phyloP scores from a whole-genome alignment of 2,888 invertebrate species.

The Habrosyne pyritoides region DNA sequence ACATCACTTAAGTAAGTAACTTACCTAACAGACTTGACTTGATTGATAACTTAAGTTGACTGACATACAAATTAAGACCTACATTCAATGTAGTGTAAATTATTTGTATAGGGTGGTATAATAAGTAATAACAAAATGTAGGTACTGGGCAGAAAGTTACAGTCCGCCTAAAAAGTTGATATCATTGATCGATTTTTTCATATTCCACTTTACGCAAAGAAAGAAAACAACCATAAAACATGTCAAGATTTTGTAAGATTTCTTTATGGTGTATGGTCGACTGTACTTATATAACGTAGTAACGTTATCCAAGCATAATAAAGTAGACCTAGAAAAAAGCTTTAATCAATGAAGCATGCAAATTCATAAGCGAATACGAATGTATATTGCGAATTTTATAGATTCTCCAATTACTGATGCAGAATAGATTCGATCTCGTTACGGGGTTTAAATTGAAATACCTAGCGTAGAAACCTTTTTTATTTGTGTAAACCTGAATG shows the following conservation, averaged over 20 bases:
- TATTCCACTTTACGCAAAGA: neutral
- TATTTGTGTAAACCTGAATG: neutral
- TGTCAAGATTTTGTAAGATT: neutral
- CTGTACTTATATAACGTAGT: conserved; percentile 35
- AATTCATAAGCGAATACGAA: conserved; percentile 31
- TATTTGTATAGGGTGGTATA: too few species aligned
- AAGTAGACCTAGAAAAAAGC: conserved; percentile 34
- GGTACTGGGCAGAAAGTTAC: too few species aligned
- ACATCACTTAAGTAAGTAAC: too few species aligned
- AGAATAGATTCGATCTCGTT: conserved; percentile 12
- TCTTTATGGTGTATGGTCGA: neutral
- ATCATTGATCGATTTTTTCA: too few species aligned
- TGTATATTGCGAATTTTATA: conserved; percentile 26
- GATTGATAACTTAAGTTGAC: too few species aligned
- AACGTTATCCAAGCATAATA: conserved; percentile 40
- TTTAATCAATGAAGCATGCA: conserved; percentile 34
- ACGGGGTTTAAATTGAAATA: conserved; percentile 4
- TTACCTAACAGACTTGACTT: too few species aligned
- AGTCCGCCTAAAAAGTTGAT: too few species aligned
- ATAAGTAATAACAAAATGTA: too few species aligned
- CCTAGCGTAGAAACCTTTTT: neutral
- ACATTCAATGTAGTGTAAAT: too few species aligned
- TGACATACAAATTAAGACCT: too few species aligned
- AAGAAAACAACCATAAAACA: neutral
- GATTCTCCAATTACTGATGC: conserved; percentile 40